phyloP scores from a whole-genome alignment of 2,113 vertebrate genomes.

The Psilopogon haemacephalus region DNA sequence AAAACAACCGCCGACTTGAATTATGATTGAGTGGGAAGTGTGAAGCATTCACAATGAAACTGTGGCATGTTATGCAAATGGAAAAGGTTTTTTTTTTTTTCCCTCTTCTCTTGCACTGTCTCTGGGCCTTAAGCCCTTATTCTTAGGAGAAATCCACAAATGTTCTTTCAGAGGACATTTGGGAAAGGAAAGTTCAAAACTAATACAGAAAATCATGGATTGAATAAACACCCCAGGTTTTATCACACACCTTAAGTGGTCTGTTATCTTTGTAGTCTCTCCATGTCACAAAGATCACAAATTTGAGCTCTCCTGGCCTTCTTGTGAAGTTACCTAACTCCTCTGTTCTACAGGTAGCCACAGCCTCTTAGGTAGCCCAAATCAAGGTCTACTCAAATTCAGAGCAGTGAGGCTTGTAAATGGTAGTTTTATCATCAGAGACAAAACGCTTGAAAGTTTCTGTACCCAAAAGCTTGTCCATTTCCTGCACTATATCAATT shows the following conservation, averaged over 20 bases:
- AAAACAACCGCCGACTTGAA: not conserved
- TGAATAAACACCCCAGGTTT: not conserved
- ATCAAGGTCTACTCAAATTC: not conserved
- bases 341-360: not conserved
- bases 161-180: not conserved
- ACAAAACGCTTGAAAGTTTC: not conserved
- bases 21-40: constrained; percentile 12
- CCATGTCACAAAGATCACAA: not conserved
- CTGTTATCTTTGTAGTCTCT: not conserved
- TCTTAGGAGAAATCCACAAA: not conserved
- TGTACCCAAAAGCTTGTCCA: not conserved
- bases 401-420: not conserved
- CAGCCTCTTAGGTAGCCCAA: not conserved
- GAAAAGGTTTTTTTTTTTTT: not conserved
- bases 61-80: not conserved
- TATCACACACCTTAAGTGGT: not conserved
- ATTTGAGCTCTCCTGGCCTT: not conserved
- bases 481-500: not conserved
- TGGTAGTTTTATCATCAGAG: not conserved
- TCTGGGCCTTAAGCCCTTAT: not conserved
- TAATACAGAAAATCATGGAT: not conserved
- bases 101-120: not conserved
- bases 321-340: not conserved
- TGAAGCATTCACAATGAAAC: not conserved
- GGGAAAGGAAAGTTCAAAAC: not conserved